Percentiles rank a stretch among this genome's conserved stretches.
Conservation (phyloP, 2,888 invertebrate genomes). For the Amblyjoppa proteus region DNA sequence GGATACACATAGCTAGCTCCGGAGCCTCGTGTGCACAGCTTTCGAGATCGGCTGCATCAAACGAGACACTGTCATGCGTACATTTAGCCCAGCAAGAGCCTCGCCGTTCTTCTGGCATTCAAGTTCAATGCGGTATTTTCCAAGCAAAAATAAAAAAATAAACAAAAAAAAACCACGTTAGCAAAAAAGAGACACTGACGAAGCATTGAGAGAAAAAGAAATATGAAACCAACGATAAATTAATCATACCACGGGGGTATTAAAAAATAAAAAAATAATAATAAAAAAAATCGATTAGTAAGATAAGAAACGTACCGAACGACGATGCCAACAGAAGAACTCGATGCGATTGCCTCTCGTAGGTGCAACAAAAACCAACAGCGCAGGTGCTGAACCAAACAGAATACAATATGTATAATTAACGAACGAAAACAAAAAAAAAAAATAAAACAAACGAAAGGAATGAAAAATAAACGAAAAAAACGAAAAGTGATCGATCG, state of each 20-base stretch:
- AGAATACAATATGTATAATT: constrained; percentile 76
- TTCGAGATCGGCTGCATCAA: constrained; percentile 36
- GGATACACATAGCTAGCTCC: not conserved
- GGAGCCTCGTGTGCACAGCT: constrained; percentile 11
- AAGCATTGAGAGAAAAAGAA: constrained; percentile 23
- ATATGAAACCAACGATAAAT: constrained; percentile 27
- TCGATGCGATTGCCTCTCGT: constrained; percentile 80
- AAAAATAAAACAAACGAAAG: constrained; percentile 24
- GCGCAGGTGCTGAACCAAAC: constrained; percentile 81
- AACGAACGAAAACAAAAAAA: constrained; percentile 67
- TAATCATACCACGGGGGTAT: constrained; percentile 19
- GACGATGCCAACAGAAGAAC: constrained; percentile 80
- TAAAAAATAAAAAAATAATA: not conserved
- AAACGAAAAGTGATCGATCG: constrained; percentile 68
- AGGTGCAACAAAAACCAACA: constrained; percentile 80
- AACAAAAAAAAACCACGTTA: not conserved
- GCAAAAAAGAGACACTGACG: not conserved
- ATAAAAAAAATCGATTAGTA: constrained; percentile 53
- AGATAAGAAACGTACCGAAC: constrained; percentile 79
- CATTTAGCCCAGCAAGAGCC: constrained; percentile 8
- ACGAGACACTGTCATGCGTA: constrained; percentile 33
- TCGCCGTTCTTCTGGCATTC: constrained; percentile 61
- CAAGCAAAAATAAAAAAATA: not conserved
- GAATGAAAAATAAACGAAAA: constrained; percentile 41
- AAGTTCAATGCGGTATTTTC: constrained; percentile 36